Evolutionary conservation across 1,140 invertebrate species (phyloP), one percentile per base, ranked within the genome.

Genomic region (Drosophila ogumai): DNA sequence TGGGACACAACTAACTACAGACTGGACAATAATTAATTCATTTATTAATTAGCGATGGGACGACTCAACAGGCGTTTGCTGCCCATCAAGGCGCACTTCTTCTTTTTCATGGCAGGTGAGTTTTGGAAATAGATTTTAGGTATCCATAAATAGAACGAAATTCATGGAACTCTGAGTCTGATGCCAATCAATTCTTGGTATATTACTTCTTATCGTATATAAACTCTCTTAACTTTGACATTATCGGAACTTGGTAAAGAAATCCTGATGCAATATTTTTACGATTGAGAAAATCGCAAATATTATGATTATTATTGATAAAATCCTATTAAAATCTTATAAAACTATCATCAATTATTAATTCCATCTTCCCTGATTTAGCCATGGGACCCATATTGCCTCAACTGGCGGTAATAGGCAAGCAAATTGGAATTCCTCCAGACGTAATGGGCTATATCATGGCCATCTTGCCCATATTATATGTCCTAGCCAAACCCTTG

Each of bases 71-170:
- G 81, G 56, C 93, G 94, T 38, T 93, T 96, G 44, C 75, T 97
- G 90, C 96, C 96, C 9, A 94, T 97, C n/a, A 97, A 97, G 93
- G 95, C 95, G 2, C 96, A 97, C 90, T 97, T 94, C 72, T 96
- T 97, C 88, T 96, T 96, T 84, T 96, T 97, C 75, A 96, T 97
- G 94, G 95, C 95, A 79, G 95, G 96, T 96, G 93, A 95, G 94
- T 93, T 31, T 36, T 15, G 13, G 0, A 25, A 40, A 34, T 15
- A 15, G 9, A 13, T 19, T n/a, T 1, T 0, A 3, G 1, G 10
- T 28, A 59, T 41, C 10, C 54, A 12, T 4, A n/a, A 60, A 60
- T 60, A 60, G 4, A n/a, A 31, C 4, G 1, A 5, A 60, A 25
- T 64, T 32, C 36, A 2, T 3, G 15, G 28, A 31, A 64, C 31